Evolutionary conservation across 2,888 invertebrate species (phyloP), one percentile per base, ranked within the genome.

Genomic region (Sphaerophoria taeniata): DNA sequence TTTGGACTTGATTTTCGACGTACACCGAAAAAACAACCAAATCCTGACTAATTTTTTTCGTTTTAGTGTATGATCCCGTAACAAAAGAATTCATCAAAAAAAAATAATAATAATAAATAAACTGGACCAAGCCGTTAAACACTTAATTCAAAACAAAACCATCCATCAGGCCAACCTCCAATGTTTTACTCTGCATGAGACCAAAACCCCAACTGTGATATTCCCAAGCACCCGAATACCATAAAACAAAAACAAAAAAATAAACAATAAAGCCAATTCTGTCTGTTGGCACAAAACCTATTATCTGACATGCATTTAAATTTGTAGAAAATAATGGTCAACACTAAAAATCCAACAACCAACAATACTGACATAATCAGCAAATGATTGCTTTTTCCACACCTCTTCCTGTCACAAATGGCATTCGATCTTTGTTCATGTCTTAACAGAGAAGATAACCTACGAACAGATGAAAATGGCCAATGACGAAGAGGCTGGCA

Each of bases 391-490:
- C 60, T 45, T 77, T 56, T 69, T 70, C 77, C 82, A 63, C 82
- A 77, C 77, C 83, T 69, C 74, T 83, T 77, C 83, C 83, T 77
- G 78, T 56, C 82, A 49, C 77, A 75, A 36, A 70, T 65, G 33
- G 51, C 49, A 69, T 69, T 77, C 34, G 43, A 58, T 65, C 56
- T 56, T 49, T 67, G 39, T 49, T 34, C n/a, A 49, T 14, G 49
- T 60, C 47, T 39, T 49, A 33, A 43, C 65, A 53, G 31, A 9
- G 0, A 16, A 16, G 24, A 31, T 24, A n/a, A 16, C 4, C 9
- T 34, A 14, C 33, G n/a, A n/a, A n/a, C n/a, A n/a, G n/a, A n/a
- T n/a, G n/a, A n/a, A n/a, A n/a, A n/a, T n/a, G n/a, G n/a, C n/a
- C n/a, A n/a, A n/a, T n/a, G n/a, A n/a, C n/a, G 49, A 49, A 43